Conservation (phyloP, 2,888 invertebrate species). For the Chydorus sphaericus region DNA sequence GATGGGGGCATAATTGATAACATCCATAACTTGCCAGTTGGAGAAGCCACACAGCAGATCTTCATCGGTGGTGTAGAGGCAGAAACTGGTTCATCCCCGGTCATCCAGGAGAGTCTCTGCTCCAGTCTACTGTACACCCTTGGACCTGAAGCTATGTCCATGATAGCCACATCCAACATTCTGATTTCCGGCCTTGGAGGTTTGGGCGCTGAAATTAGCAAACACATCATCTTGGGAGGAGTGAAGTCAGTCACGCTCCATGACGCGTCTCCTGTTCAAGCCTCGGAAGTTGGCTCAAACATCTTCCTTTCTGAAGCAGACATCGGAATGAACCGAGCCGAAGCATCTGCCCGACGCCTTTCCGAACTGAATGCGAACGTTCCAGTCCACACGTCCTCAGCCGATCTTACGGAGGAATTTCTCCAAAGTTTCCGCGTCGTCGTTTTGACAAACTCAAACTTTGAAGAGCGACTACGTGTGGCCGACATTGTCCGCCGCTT, state of each 20-base stretch:
- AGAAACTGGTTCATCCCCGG: slow-evolving; percentile 25
- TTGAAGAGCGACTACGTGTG: slow-evolving; percentile 31
- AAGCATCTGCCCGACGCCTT: slow-evolving; percentile 29
- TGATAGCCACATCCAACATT: slow-evolving; percentile 90
- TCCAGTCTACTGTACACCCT: slow-evolving; percentile 92
- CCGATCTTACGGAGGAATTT: slow-evolving; percentile 29
- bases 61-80: too few species aligned
- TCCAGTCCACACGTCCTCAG: slow-evolving; percentile 29
- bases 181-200: slow-evolving; percentile 89
- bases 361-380: slow-evolving; percentile 36
- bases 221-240: slow-evolving; percentile 94
- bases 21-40: background rate
- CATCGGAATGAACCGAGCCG: slow-evolving; percentile 37
- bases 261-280: slow-evolving; percentile 55
- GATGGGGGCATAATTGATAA: background rate
- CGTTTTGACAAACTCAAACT: slow-evolving; percentile 33
- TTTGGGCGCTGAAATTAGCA: slow-evolving; percentile 92
- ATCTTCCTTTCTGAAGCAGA: slow-evolving; percentile 35
- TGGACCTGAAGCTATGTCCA: slow-evolving; percentile 97
- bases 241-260: slow-evolving; percentile 95
- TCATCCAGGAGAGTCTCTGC: slow-evolving; percentile 81
- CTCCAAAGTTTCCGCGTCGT: slow-evolving; percentile 35
- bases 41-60: background rate
- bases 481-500: slow-evolving; percentile 32
- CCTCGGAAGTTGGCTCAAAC: slow-evolving; percentile 71